These are phyloP conservation scores for Nephrocerus scutellatus DNA, from an alignment of 2,888 invertebrate genomes.

Conservation along the genomic window DNA sequence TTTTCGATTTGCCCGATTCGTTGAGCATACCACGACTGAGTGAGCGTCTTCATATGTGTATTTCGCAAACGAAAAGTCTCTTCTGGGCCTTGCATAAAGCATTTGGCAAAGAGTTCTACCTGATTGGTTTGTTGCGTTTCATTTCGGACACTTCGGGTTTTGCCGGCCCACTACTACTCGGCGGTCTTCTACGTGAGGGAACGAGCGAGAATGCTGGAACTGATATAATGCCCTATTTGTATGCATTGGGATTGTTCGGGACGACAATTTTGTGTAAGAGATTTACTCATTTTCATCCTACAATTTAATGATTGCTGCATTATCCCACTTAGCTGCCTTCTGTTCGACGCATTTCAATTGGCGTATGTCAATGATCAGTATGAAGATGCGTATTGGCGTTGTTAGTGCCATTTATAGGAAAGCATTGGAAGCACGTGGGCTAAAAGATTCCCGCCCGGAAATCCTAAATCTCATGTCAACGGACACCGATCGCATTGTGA, in stretches of 20 bases:
- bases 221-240: conserved; percentile 57
- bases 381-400: conserved; percentile 81
- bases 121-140: conserved; percentile 75
- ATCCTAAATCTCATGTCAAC: conserved; percentile 96
- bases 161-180: conserved; percentile 81
- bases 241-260: conserved; percentile 60
- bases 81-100: conserved; percentile 64
- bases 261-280: conserved; percentile 62
- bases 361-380: conserved; percentile 70
- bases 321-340: conserved; percentile 55
- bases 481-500: conserved; percentile 90
- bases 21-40: conserved; percentile 39
- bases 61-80: conserved; percentile 50
- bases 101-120: conserved; percentile 77
- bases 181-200: conserved; percentile 59
- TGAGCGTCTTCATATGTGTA: conserved; percentile 40
- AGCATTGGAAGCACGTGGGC: conserved; percentile 48
- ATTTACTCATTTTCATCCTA: neutral
- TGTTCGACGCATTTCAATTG: conserved; percentile 87
- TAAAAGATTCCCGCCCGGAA: conserved; percentile 62
- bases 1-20: conserved; percentile 66
- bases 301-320: neutral
- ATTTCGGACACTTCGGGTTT: conserved; percentile 77
- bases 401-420: conserved; percentile 72
- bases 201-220: conserved; percentile 44